phyloP scores from a whole-genome alignment of 2,888 invertebrate genomes.

The Drosophila putrida region DNA sequence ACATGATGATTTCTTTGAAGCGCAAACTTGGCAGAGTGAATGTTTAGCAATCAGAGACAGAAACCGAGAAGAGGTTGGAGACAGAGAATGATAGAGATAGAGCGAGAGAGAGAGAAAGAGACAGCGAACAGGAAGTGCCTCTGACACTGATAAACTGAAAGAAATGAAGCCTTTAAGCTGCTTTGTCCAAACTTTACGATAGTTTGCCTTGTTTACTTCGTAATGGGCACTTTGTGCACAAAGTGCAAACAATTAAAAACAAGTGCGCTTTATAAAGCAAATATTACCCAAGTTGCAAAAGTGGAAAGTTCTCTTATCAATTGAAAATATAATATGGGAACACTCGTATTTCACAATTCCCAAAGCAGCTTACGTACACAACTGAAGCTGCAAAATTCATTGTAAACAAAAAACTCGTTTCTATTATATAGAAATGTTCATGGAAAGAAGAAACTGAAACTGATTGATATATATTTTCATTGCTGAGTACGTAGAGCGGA shows the following conservation, averaged over 20 bases:
- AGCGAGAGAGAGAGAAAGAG: background rate
- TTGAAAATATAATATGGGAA: background rate
- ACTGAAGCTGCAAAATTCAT: background rate
- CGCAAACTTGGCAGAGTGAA: constrained; percentile 45
- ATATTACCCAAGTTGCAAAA: background rate
- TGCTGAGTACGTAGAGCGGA: background rate
- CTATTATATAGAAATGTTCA: too few relatives aligned
- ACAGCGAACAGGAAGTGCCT: constrained; percentile 22
- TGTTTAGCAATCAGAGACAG: constrained; percentile 43
- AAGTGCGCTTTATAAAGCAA: constrained; percentile 25
- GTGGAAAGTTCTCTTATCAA: background rate
- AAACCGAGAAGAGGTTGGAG: background rate
- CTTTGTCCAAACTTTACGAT: constrained; percentile 40
- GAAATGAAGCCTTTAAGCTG: constrained; percentile 52
- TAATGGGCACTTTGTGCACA: constrained; percentile 45
- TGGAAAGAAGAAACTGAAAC: background rate
- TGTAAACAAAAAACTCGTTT: background rate
- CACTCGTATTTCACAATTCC: background rate
- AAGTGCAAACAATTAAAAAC: constrained; percentile 52
- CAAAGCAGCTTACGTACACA: background rate
- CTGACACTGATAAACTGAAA: constrained; percentile 49
- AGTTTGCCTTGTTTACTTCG: constrained; percentile 56
- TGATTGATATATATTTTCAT: background rate
- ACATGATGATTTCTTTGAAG: constrained; percentile 54
- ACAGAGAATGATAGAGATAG: background rate